These are phyloP conservation scores for Callorhinus ursinus DNA, from an alignment of 2,113 vertebrate genomes.

Conservation along the genomic window DNA sequence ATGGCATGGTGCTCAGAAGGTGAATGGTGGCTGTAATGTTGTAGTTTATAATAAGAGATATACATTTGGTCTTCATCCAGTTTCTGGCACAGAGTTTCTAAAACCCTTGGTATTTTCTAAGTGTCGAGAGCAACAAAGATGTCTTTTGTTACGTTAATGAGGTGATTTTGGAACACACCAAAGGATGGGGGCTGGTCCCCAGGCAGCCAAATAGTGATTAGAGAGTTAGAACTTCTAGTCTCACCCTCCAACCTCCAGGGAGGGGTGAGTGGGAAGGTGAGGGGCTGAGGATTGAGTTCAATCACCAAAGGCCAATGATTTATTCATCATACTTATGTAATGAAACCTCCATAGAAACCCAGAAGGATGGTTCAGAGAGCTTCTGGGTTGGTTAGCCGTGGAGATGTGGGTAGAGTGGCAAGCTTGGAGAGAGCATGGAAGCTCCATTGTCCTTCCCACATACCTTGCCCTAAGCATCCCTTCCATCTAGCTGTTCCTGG, in stretches of 20 bases:
- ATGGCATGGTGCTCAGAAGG: constrained; percentile 53
- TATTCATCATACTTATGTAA: background rate
- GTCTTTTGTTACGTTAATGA: background rate
- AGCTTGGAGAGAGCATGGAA: background rate
- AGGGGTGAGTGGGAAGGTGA: background rate
- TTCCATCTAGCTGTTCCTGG: background rate
- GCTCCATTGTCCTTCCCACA: background rate
- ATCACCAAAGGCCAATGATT: background rate
- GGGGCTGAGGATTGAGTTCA: background rate
- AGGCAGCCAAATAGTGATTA: background rate
- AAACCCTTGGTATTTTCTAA: background rate
- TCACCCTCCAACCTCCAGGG: background rate
- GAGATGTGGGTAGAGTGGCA: background rate
- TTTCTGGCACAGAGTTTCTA: background rate
- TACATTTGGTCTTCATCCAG: background rate
- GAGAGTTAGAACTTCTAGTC: background rate
- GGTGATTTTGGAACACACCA: background rate
- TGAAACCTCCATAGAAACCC: background rate
- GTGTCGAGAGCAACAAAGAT: background rate
- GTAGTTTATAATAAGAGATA: background rate
- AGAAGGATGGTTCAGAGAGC: background rate
- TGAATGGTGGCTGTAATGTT: constrained; percentile 50
- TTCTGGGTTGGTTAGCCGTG: background rate
- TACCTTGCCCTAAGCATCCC: background rate
- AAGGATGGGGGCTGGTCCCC: background rate